Percentiles rank a stretch among this genome's conserved stretches.
Conservation (phyloP, 2,797 vertebrate genomes). For the Hephaestus fuliginosus region DNA sequence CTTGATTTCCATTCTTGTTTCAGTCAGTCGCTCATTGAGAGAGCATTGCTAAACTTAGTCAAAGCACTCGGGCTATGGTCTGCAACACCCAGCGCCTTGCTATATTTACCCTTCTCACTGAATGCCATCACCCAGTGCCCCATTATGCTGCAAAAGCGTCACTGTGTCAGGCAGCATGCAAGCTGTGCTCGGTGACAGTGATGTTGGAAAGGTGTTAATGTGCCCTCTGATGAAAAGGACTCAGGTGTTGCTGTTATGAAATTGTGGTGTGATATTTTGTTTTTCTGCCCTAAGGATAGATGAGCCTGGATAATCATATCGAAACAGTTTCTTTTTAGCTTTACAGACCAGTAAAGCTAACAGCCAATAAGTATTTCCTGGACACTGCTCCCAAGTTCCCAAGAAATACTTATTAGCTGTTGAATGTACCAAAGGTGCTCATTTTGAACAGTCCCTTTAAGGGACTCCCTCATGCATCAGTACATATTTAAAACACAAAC, state of each 20-base stretch:
- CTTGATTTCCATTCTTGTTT: conserved; percentile 16
- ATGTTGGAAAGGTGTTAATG: conserved; percentile 60
- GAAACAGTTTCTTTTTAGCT: not conserved
- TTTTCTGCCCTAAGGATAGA: not conserved
- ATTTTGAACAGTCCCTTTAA: not conserved
- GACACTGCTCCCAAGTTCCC: not conserved
- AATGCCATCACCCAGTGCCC: conserved; percentile 44
- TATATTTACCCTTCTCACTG: conserved; percentile 65
- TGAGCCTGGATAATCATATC: not conserved
- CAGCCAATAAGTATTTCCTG: not conserved
- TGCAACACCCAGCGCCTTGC: conserved; percentile 30
- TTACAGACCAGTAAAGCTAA: not conserved
- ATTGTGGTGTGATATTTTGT: conserved; percentile 11
- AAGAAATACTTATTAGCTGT: not conserved
- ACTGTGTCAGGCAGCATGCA: conserved; percentile 52
- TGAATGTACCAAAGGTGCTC: not conserved
- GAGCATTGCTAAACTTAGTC: conserved; percentile 36
- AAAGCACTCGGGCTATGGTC: conserved; percentile 17
- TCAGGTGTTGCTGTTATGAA: conserved; percentile 33
- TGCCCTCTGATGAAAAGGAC: conserved; percentile 52
- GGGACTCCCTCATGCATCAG: too few species aligned
- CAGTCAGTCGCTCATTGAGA: conserved; percentile 3
- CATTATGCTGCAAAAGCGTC: conserved; percentile 55
- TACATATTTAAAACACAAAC: not conserved
- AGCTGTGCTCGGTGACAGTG: conserved; percentile 60